Evolutionary conservation across 1,140 invertebrate species (phyloP), one percentile per base, ranked within the genome.

Genomic region (Drosophila micromelanica): DNA sequence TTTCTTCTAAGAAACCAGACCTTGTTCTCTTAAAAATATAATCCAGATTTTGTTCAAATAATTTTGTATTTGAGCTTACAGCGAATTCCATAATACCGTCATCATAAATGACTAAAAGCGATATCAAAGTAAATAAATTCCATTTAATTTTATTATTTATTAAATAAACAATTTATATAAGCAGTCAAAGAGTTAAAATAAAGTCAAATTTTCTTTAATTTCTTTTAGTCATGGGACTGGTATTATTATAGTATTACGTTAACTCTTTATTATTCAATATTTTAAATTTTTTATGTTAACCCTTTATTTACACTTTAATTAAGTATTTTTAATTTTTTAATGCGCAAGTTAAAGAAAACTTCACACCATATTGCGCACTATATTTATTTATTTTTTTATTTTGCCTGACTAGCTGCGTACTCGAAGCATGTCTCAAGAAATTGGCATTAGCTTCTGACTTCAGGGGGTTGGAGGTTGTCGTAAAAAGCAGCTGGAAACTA

Each of bases 381-480:
- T 78, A 81, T 86, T 81, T 72, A 48, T 78, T 87, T 87, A 78
- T 68, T 0, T 27, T 6, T 5, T 4, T 46, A 12, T 9, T 45
- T 27, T 11, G 23, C 49, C 27, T 17, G 52, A 65, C 61, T 64
- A 42, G 59, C 46, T 74, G 71, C 60, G 78, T 87, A 89, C 84
- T 86, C 76, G 78, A 87, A 76, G 76, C 64, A 64, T 76, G 65
- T 86, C 70, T 74, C 59, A 73, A 82, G 71, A 65, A 81, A 80
- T 79, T 61, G 62, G 69, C 52, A 72, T 67, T 67, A 54, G 54
- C 46, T 38, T 49, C 27, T 49, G 27, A n/a, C 27, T 49, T 9
- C 27, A 27, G 27, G 8, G 49, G 30, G 20, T 56, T 64, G 38
- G 54, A 52, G 63, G 57, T 15, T 27, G 8, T 30, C 17, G 8